Conservation (phyloP, 2,113 vertebrate species). For the Bostrychus sinensis region DNA sequence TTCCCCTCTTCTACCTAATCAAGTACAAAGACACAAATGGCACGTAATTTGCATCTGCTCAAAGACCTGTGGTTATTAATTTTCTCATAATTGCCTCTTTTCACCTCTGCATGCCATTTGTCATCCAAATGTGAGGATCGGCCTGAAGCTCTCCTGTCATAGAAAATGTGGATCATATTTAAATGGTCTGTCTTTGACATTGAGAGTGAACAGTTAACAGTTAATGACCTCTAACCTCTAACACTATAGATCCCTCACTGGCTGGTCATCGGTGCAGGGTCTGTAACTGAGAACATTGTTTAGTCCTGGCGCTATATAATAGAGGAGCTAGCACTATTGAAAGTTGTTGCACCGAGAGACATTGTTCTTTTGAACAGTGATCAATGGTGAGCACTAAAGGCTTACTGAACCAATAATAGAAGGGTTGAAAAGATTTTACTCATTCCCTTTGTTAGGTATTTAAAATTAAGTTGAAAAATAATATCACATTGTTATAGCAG, state of each 20-base stretch:
- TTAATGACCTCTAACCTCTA: conserved; percentile 56
- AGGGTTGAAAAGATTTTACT: conserved; percentile 28
- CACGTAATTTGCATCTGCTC: conserved; percentile 15
- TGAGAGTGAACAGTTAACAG: conserved; percentile 37
- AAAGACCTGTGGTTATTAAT: conserved; percentile 27
- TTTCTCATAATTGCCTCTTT: conserved; percentile 14
- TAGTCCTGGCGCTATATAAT: conserved; percentile 55
- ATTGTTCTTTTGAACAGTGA: conserved; percentile 47
- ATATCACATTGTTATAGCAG: background rate
- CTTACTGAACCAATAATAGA: conserved; percentile 53
- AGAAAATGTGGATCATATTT: conserved; percentile 54
- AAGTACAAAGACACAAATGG: conserved; percentile 1
- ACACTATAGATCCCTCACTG: conserved; percentile 50
- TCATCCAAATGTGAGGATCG: conserved; percentile 16
- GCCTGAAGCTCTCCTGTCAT: conserved; percentile 32
- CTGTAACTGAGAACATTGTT: conserved; percentile 59
- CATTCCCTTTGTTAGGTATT: background rate
- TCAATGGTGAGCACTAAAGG: conserved; percentile 52
- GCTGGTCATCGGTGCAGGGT: conserved; percentile 39
- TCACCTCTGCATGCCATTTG: conserved; percentile 21
- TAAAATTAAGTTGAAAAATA: background rate
- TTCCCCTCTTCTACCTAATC: background rate
- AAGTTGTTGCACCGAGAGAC: conserved; percentile 38
- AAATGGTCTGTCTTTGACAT: conserved; percentile 46
- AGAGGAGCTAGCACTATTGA: conserved; percentile 55